Percentiles rank a stretch among this genome's conserved stretches.
Conservation (phyloP, 2,888 invertebrate species). For the Limnephilus marmoratus region DNA sequence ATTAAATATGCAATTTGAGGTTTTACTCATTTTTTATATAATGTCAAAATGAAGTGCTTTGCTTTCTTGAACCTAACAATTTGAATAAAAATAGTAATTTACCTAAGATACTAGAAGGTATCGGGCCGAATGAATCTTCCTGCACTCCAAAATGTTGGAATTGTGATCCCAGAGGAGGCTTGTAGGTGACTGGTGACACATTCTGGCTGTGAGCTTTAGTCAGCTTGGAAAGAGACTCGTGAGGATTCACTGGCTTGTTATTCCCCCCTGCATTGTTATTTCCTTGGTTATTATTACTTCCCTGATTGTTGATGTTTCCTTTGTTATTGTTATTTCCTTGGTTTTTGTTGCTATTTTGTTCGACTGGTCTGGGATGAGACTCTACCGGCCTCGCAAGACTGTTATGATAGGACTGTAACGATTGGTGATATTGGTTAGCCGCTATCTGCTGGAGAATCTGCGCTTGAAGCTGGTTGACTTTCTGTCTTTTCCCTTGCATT, state of each 20-base stretch:
- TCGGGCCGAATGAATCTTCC: constrained; percentile 69
- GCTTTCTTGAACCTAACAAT: not conserved
- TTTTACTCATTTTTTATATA: not conserved
- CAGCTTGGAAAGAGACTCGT: constrained; percentile 60
- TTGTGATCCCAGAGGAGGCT: constrained; percentile 66
- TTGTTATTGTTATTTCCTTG: not conserved
- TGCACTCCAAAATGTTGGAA: constrained; percentile 73
- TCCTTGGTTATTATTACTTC: not conserved
- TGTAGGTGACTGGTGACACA: constrained; percentile 64
- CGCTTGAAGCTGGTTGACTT: constrained; percentile 71
- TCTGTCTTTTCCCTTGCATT: constrained; percentile 68
- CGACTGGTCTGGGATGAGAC: constrained; percentile 71
- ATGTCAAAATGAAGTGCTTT: not conserved
- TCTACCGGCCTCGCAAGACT: constrained; percentile 71
- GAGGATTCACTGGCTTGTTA: constrained; percentile 73
- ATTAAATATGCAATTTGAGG: no score
- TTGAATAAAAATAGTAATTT: constrained; percentile 65
- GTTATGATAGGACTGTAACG: constrained; percentile 57
- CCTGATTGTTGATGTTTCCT: constrained; percentile 15
- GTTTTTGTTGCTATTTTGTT: constrained; percentile 66
- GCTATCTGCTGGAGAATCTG: constrained; percentile 73
- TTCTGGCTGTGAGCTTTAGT: constrained; percentile 68
- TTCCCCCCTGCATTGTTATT: constrained; percentile 66
- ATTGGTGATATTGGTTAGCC: constrained; percentile 69
- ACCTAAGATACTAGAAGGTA: constrained; percentile 75